Base-by-base conservation (phyloP, 2,113 vertebrate genomes). In the Rhodinocichla rosea region DNA sequence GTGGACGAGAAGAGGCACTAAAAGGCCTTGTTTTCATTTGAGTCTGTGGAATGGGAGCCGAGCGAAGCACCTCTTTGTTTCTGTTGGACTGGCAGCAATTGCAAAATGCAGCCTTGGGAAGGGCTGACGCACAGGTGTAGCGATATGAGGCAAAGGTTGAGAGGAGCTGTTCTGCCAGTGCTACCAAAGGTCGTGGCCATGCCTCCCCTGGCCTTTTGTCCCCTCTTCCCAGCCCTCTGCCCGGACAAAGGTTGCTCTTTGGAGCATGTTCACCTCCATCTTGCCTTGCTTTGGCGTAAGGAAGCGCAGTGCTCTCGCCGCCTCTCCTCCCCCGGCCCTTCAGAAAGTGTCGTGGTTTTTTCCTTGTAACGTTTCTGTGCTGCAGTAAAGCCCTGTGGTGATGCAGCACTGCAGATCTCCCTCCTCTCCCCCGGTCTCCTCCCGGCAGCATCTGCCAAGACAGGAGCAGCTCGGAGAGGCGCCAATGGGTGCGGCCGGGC, bases 331-430 rank as follows among this genome's bases (percentile, higher is more conserved):
- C 49, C 83, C 2, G 3, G 39, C 91, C 70, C 53, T 84, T 62
- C 71, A 14, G 62, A 65, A 75, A 69, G 44, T 2, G 22, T 33
- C 0, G 9, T 33, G 57, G 2, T 24, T 28, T 77, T 71, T 70
- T 18, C 74, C 49, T 28, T n/a, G 82, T 70, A 56, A 28, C 11
- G 40, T 92, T 83, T 24, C 30, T 56, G 53, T 77, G 95, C 95
- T 96, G 97, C 95, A 95, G 97, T 74, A 73, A 82, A 81, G 56
- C 24, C 10, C 49, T 85, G 88, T 84, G 85, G 64, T 82, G 95
- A 95, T 93, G 88, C 95, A 94, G 94, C 93, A 91, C 80, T 97
- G 97, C 97, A 83, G 97, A 88, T 83, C 90, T 95, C 77, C 71
- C 76, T 85, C 69, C 84, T 90, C 80, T 92, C 91, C 87, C 79